These are phyloP conservation scores for Balaenoptera acutorostrata DNA, from an alignment of 2,113 vertebrate species.

Conservation along the genomic window DNA sequence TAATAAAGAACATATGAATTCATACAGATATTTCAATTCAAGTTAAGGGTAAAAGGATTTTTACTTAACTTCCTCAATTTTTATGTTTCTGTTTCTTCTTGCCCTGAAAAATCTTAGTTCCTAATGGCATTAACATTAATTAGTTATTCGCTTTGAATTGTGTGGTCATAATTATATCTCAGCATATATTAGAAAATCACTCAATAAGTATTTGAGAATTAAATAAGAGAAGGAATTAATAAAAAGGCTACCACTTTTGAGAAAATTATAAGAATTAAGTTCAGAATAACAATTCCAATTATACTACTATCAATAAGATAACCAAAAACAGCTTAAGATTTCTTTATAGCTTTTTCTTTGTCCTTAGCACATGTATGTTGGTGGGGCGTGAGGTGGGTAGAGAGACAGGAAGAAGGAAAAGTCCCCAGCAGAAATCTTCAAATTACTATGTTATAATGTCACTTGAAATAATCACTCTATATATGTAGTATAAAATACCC, in stretches of 20 bases:
- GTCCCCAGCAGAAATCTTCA: background rate
- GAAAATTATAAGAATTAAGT: background rate
- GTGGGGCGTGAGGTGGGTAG: accelerated
- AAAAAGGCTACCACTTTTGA: background rate
- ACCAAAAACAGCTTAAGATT: background rate
- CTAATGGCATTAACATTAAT: background rate
- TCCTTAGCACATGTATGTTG: background rate
- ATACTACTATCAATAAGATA: background rate
- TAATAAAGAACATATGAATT: background rate
- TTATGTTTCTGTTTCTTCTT: background rate
- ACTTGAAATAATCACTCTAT: background rate
- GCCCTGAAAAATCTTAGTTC: background rate
- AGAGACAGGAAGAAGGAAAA: background rate
- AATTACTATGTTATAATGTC: background rate
- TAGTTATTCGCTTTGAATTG: background rate
- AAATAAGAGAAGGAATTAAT: background rate
- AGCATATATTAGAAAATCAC: background rate
- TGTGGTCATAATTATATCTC: background rate
- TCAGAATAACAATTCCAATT: background rate
- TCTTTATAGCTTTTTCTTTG: background rate
- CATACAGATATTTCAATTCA: background rate
- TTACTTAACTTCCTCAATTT: background rate
- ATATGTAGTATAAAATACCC: background rate
- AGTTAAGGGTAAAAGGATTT: background rate
- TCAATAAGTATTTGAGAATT: background rate